A percentile compares a stretch with the other conserved stretches of the same genome.
Conservation (phyloP, 2,113 vertebrate species). For the Tetraodon nigroviridis region DNA sequence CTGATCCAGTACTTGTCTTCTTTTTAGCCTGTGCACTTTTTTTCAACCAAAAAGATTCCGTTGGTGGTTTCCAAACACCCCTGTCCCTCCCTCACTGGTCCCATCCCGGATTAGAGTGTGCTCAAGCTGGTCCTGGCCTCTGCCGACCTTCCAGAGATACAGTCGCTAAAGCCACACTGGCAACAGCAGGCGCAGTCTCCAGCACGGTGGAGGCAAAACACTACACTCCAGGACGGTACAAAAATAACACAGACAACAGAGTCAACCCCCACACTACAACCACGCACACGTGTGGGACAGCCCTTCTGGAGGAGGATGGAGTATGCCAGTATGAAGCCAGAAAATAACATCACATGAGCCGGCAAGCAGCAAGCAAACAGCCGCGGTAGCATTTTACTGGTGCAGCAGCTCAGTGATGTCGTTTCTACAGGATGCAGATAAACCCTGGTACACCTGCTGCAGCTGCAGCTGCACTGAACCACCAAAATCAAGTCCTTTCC, state of each 20-base stretch:
- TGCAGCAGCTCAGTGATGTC: neutral
- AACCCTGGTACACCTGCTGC: neutral
- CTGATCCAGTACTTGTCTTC: no score
- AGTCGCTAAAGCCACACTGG: constrained; percentile 7
- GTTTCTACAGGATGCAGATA: neutral
- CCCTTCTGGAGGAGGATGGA: neutral
- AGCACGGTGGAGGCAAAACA: neutral
- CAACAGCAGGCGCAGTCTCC: constrained; percentile 9
- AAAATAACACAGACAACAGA: constrained; percentile 19
- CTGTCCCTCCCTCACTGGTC: constrained; percentile 39
- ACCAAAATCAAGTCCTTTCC: neutral
- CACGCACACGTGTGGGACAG: constrained; percentile 1
- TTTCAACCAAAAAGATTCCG: neutral
- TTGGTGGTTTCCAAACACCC: constrained; percentile 41
- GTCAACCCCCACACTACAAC: constrained; percentile 10
- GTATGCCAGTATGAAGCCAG: neutral
- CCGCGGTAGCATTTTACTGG: no score
- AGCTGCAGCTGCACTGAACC: neutral
- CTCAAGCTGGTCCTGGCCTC: constrained; percentile 1
- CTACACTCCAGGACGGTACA: constrained; percentile 1
- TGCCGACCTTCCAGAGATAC: constrained; percentile 14
- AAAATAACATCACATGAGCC: constrained; percentile 1
- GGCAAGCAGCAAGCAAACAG: neutral
- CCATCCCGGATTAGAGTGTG: constrained; percentile 29
- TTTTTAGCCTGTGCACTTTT: no score